Base-by-base conservation (phyloP, 1,140 invertebrate species). In the Psix sp. region DNA sequence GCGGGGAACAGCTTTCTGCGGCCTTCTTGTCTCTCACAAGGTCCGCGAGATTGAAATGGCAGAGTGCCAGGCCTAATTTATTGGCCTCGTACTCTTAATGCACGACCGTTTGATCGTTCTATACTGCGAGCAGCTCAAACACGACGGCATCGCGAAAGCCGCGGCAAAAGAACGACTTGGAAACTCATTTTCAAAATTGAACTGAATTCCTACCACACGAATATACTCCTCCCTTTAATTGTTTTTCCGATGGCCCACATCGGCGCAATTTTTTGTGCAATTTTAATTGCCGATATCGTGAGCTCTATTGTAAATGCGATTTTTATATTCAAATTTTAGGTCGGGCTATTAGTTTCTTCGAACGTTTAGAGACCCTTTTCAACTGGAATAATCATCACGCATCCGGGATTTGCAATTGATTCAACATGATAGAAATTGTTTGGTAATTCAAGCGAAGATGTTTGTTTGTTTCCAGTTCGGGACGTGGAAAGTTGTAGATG, bases 21-120 rank as follows among this genome's bases (percentile, higher is more conserved):
- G 62, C 68, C 56, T 78, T 76, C 74, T 78, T 82, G 78, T 82
- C 78, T 81, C 77, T 80, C 66, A 49, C 78, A 84, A 81, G 74
- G 80, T 80, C 74, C 77, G 72, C 78, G 77, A 83, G 79, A 84
- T 85, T 85, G 83, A 84, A 85, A 85, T 85, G 84, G 84, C 83
- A 85, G 57, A 66, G 77, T 81, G 82, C 83, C 83, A 84, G 78
- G 84, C 77, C 80, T 83, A 84, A 83, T 82, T 82, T 80, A 83
- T 84, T 83, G 79, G 77, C 79, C 76, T 80, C 78, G 77, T 76
- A 73, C 77, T 80, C 81, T 83, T 84, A 81, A 82, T 82, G 79
- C 77, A 77, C 76, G 77, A 79, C 79, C 78, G 74, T 82, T 77
- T 81, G 80, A 78, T 78, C 77, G 80, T 60, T 67, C 63, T 59